Percentiles rank a stretch among this genome's conserved stretches.
Evolutionary conservation across 2,888 invertebrate genomes (phyloP).

Genomic region (Lithophane semibrunnea): DNA sequence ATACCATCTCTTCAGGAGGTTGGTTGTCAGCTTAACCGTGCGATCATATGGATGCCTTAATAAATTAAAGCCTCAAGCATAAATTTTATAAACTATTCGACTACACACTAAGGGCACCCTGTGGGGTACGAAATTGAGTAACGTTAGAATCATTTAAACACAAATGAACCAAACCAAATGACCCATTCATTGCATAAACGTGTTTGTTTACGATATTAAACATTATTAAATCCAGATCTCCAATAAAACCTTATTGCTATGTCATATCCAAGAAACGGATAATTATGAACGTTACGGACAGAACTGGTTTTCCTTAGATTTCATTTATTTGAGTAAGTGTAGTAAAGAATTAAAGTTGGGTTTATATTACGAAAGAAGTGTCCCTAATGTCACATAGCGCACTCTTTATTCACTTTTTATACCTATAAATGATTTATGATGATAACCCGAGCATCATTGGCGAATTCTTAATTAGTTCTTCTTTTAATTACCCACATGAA

Average conservation of each 20-base stretch:
- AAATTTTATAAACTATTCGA: neutral
- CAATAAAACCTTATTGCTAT: conserved; percentile 31
- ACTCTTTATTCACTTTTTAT: too few species aligned
- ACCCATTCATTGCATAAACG: neutral
- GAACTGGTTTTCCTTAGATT: conserved; percentile 65
- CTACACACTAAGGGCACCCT: neutral
- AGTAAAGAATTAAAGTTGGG: conserved; percentile 23
- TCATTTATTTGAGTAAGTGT: conserved; percentile 56
- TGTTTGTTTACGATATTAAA: conserved; percentile 1
- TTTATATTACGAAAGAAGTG: conserved; percentile 7
- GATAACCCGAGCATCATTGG: neutral
- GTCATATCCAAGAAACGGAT: conserved; percentile 39
- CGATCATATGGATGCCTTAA: too few species aligned
- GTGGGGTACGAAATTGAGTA: neutral
- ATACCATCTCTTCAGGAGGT: neutral
- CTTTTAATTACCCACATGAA: neutral
- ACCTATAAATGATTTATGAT: neutral
- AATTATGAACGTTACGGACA: conserved; percentile 40
- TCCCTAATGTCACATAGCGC: neutral
- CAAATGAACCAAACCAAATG: neutral
- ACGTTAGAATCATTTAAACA: neutral
- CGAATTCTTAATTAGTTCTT: neutral
- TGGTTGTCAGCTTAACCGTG: too few species aligned
- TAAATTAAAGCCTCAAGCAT: neutral
- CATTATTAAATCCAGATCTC: conserved; percentile 20